phyloP scores from a whole-genome alignment of 2,113 vertebrate species.

The Natator depressus region DNA sequence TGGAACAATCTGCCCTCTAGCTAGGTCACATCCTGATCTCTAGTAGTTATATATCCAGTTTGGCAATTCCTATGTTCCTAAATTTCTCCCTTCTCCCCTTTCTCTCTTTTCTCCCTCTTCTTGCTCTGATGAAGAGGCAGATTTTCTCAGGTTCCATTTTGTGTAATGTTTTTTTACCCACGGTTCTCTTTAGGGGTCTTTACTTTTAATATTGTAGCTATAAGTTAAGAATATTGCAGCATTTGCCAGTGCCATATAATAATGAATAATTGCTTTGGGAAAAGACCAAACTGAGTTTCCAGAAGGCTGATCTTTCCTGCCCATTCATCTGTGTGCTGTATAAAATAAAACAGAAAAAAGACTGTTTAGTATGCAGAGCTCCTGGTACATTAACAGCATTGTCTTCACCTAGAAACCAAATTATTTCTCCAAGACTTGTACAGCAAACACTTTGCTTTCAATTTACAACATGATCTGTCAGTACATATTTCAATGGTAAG shows the following conservation, averaged over 20 bases:
- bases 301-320: constrained; percentile 31
- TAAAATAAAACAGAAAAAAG: constrained; percentile 2
- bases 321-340: constrained; percentile 21
- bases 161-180: background rate
- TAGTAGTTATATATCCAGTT: background rate
- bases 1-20: background rate
- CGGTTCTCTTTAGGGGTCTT: background rate
- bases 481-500: constrained; percentile 14
- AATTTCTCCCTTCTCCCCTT: background rate
- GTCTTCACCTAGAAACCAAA: constrained; percentile 46
- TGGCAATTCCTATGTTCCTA: background rate
- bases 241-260: background rate
- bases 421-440: constrained; percentile 54
- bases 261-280: constrained; percentile 41
- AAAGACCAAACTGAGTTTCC: constrained; percentile 53
- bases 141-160: background rate
- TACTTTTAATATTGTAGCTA: background rate
- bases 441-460: constrained; percentile 49
- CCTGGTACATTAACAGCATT: constrained; percentile 35
- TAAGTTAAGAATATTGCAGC: background rate
- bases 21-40: too few relatives aligned
- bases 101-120: background rate
- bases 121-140: background rate
- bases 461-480: background rate
- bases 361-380: constrained; percentile 51